Percentiles rank a stretch among this genome's conserved stretches.
phyloP scores from a whole-genome alignment of 2,888 invertebrate genomes.

The Netelia fuscicornis region DNA sequence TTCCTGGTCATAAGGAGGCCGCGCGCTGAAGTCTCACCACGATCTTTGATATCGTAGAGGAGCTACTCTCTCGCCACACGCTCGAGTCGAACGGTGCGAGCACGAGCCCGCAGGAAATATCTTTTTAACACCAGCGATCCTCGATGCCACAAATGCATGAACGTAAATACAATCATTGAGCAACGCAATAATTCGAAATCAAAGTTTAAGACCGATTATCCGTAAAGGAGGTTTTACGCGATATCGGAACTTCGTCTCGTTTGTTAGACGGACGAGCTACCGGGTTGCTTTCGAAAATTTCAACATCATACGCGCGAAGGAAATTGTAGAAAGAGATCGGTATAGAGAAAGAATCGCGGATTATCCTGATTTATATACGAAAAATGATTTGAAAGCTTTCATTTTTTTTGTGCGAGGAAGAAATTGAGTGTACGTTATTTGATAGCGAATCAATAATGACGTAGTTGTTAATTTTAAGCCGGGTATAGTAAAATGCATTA shows the following conservation, averaged over 20 bases:
- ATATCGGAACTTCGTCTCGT: not conserved
- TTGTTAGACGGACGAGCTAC: not conserved
- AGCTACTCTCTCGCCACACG: slow-evolving; percentile 17
- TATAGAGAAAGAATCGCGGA: slow-evolving; percentile 23
- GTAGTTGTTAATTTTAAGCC: not conserved
- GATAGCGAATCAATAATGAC: not conserved
- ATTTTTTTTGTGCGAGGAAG: not conserved
- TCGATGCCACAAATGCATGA: not conserved
- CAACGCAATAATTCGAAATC: slow-evolving; percentile 5
- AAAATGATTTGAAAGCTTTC: slow-evolving; percentile 5
- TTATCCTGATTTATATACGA: slow-evolving; percentile 36
- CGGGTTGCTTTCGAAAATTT: slow-evolving; percentile 10
- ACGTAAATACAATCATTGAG: slow-evolving; percentile 18
- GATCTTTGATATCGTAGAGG: slow-evolving; percentile 24
- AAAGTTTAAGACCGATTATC: slow-evolving; percentile 14
- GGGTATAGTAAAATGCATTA: too few species aligned
- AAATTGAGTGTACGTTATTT: not conserved
- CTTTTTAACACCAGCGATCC: slow-evolving; percentile 6
- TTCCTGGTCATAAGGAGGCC: slow-evolving; percentile 74
- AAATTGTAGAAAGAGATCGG: slow-evolving; percentile 1
- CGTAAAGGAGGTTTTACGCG: not conserved
- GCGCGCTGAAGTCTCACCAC: slow-evolving; percentile 30
- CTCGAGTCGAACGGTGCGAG: slow-evolving; percentile 15
- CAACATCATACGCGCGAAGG: slow-evolving; percentile 17
- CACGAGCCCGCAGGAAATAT: not conserved